Base-by-base conservation (phyloP, 2,888 invertebrate species). In the Drosophila algonquin region DNA sequence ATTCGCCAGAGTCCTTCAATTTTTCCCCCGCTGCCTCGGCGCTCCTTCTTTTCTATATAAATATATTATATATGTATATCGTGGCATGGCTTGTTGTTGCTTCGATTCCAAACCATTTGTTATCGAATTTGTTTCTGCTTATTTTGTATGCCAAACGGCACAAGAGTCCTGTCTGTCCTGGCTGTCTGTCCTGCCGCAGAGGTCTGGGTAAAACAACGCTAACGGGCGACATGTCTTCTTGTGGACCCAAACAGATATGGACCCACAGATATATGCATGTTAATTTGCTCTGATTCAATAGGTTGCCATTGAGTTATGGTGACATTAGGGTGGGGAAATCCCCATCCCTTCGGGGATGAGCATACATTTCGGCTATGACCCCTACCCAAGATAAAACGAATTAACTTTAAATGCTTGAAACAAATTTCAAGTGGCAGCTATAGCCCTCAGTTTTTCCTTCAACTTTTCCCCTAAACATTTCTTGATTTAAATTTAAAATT, bases 221-320 rank as follows among this genome's bases (percentile, higher is more conserved):
- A 64, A 51, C 64, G 57, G 77, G 78, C 65, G 70, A 64, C 79
- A 79, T 72, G 35, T 80, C 75, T 65, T 59, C 75, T 73, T 50
- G 24, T 40, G 77, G 73, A 70, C 55, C 55, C 68, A 14, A 44
- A 44, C 69, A n/a, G n/a, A n/a, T n/a, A n/a, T n/a, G n/a, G n/a
- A n/a, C n/a, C n/a, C n/a, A 57, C 51, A 63, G 52, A 55, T 51
- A 62, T 75, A 77, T 82, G 82, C 82, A 87, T 85, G 85, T 87
- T 87, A 85, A 85, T 85, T 87, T 85, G 85, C 80, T 84, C 75
- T 87, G 81, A 84, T 87, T 87, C 82, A 87, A 87, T 84, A 81
- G 84, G 79, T 84, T 82, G 58, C 68, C 80, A 80, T 84, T 84
- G 84, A 84, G 76, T 85, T 85, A 84, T 85, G 83, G 76, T 51